Conservation (phyloP, 2,888 invertebrate genomes). For the Trissoscelio sp. region DNA sequence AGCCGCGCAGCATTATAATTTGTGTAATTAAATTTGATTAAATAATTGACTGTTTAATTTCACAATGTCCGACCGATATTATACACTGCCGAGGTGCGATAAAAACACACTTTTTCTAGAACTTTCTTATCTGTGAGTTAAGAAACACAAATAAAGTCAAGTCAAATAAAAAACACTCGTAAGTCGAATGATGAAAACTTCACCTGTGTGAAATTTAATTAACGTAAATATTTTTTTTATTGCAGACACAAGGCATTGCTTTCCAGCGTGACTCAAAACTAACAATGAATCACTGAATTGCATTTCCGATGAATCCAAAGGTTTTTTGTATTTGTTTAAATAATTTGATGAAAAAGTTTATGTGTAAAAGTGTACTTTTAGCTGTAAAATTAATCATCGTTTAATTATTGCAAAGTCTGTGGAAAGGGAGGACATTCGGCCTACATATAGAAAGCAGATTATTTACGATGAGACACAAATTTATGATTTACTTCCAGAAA, state of each 20-base stretch:
- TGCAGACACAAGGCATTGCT: constrained; percentile 12
- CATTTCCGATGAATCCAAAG: neutral
- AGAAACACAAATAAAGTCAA: constrained; percentile 25
- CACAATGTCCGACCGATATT: constrained; percentile 6
- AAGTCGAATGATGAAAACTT: neutral
- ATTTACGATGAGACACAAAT: constrained; percentile 4
- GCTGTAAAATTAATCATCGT: neutral
- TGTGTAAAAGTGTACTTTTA: too few relatives aligned
- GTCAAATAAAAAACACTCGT: constrained; percentile 6
- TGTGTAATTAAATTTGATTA: constrained; percentile 7
- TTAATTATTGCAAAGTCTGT: neutral
- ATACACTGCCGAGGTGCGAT: neutral
- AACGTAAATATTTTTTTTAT: constrained; percentile 27
- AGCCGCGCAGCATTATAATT: neutral
- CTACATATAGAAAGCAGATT: neutral
- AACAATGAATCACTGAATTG: constrained; percentile 17
- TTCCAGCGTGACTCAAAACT: constrained; percentile 23
- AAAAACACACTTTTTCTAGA: constrained; percentile 20
- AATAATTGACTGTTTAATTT: constrained; percentile 7
- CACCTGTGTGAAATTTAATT: constrained; percentile 19
- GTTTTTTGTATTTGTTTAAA: too few relatives aligned
- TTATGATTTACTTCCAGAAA: constrained; percentile 39
- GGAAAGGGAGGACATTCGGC: neutral
- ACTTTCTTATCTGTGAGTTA: constrained; percentile 28
- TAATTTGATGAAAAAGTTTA: neutral